These are phyloP conservation scores for Syngnathus acus DNA, from an alignment of 2,797 vertebrate species.

Conservation along the genomic window DNA sequence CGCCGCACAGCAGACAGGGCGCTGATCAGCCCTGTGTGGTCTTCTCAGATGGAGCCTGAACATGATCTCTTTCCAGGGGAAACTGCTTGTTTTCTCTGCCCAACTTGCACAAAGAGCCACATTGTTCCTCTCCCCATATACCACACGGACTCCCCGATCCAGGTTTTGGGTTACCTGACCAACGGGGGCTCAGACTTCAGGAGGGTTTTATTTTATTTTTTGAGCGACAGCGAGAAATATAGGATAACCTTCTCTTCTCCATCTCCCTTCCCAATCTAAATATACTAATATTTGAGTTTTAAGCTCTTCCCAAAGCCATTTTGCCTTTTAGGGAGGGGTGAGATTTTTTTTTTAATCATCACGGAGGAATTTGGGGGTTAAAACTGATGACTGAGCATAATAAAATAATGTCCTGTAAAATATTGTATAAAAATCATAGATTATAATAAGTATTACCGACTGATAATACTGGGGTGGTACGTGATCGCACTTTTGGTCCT, in stretches of 20 bases:
- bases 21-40: constrained; percentile 72
- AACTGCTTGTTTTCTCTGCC: constrained; percentile 70
- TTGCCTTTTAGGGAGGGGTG: constrained; percentile 5
- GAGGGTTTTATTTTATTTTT: constrained; percentile 44
- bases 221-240: constrained; percentile 58
- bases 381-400: constrained; percentile 16
- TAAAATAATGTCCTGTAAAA: constrained; percentile 11
- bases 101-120: constrained; percentile 68
- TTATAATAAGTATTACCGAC: constrained; percentile 16
- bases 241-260: constrained; percentile 42
- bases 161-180: constrained; percentile 70
- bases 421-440: constrained; percentile 11
- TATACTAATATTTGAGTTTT: constrained; percentile 33
- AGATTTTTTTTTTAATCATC: constrained; percentile 1
- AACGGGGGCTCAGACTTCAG: constrained; percentile 63
- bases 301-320: constrained; percentile 37
- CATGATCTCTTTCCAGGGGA: constrained; percentile 72
- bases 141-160: constrained; percentile 66
- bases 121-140: constrained; percentile 69
- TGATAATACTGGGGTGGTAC: constrained; percentile 20
- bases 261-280: constrained; percentile 51
- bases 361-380: constrained; percentile 10
- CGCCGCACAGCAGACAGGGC: constrained; percentile 55
- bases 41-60: constrained; percentile 68
- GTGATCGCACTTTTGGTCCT: constrained; percentile 26